Percentiles rank a stretch among this genome's conserved stretches.
Evolutionary conservation across 2,113 vertebrate species (phyloP).

Genomic region (Terrapene triunguis): DNA sequence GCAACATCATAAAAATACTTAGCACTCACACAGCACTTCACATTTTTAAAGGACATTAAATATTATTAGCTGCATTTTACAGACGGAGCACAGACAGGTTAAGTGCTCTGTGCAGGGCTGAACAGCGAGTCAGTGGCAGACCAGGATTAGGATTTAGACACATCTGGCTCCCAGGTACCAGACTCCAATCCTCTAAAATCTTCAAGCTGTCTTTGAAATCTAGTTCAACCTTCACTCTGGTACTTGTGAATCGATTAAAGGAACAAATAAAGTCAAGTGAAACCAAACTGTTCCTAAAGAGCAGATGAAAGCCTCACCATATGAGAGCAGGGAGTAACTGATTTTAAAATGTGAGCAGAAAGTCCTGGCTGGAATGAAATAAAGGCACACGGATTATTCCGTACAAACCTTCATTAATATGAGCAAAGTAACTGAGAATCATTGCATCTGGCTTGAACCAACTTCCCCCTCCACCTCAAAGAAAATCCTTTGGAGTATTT

Average conservation of each 20-base stretch:
- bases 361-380: background rate
- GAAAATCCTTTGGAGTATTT: background rate
- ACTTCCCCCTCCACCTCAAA: background rate
- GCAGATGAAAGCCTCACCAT: background rate
- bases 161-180: background rate
- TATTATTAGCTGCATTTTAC: constrained; percentile 70
- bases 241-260: background rate
- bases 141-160: constrained; percentile 38
- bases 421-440: background rate
- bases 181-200: constrained; percentile 8
- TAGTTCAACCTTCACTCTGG: background rate
- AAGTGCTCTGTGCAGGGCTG: constrained; percentile 26
- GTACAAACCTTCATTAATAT: background rate
- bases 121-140: background rate
- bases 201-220: background rate
- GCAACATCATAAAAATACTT: constrained; percentile 66
- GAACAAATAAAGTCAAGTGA: fast-evolving
- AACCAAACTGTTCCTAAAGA: background rate
- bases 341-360: background rate
- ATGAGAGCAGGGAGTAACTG: background rate
- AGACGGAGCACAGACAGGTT: constrained; percentile 43
- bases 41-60: constrained; percentile 67
- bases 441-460: background rate
- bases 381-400: background rate
- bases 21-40: constrained; percentile 57